Base-by-base conservation (phyloP, 2,888 invertebrate species). In the Hirtodrosophila trivittata region DNA sequence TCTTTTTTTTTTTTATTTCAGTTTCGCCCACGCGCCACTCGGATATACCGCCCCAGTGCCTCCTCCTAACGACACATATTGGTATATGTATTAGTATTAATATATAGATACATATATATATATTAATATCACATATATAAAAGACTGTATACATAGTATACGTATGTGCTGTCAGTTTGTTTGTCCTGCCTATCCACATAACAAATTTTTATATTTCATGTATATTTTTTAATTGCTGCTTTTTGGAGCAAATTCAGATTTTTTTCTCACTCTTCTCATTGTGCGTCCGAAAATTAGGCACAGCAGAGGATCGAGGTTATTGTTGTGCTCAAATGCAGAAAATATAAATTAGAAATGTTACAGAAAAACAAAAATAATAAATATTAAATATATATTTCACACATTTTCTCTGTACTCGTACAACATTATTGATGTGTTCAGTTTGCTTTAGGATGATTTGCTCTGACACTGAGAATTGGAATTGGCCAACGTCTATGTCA, bases 1-100 rank as follows among this genome's bases (percentile, higher is more conserved):
- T 21, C 5, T 21, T 21, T 21, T 5, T 21, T 21, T 21, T 3
- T 21, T 3, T 21, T 21, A 21, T 54, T 77, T 67, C 57, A 60
- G 43, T 33, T 51, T 18, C 87, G 52, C 87, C 82, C 82, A 87
- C 82, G 83, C 86, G 75, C 62, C 83, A 35, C 50, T 43, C 33
- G 6, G n/a, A 42, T 35, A 32, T n/a, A 21, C 21, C 25, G 41
- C 62, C 45, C 55, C 42, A 12, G 14, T n/a, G 43, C 54, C 63
- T 30, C 38, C 56, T 41, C 28, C 26, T 59, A 45, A 25, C 55
- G 39, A 13, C 35, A 16, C 18, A 4, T 28, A 57, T 14, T 8
- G 37, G 16, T 42, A 42, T 32, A 37, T 60, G 35, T 37, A 68
- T 55, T 35, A 62, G 33, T 57, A 9, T 16, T 14, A 56, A 32